Conservation (phyloP, 1,140 invertebrate species). For the Gyrodactylus salaris region DNA sequence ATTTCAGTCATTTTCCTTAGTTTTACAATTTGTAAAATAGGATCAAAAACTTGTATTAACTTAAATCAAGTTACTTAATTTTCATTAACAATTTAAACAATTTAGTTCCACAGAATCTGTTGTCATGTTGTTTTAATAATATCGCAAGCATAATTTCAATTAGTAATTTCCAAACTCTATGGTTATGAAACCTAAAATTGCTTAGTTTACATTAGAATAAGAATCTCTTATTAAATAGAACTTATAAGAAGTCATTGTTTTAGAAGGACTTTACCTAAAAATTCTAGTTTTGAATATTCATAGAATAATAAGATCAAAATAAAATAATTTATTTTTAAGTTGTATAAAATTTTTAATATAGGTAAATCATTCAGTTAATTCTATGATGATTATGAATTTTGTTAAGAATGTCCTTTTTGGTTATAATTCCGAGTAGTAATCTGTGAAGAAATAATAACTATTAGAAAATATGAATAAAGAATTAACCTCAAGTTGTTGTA, state of each 20-base stretch:
- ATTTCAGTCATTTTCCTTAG: background rate
- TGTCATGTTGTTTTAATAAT: background rate
- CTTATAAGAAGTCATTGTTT: background rate
- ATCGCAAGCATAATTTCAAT: too few relatives aligned
- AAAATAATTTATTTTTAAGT: too few relatives aligned
- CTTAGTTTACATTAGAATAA: background rate
- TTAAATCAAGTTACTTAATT: background rate
- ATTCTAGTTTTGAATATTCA: background rate
- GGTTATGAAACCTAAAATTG: background rate
- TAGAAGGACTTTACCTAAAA: background rate
- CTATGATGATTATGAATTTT: background rate
- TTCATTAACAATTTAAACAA: background rate
- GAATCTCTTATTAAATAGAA: background rate
- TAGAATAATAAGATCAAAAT: too few relatives aligned
- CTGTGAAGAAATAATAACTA: too few relatives aligned
- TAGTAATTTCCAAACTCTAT: background rate
- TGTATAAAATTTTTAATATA: background rate
- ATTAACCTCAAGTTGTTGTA: too few relatives aligned
- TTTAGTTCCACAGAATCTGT: background rate
- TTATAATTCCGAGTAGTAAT: background rate
- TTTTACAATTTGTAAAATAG: background rate
- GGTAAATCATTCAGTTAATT: background rate
- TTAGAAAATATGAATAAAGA: too few relatives aligned
- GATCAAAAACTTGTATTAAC: background rate
- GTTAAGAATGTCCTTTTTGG: background rate